Base-by-base conservation (phyloP, 2,888 invertebrate genomes). In the Lochmaea crataegi region DNA sequence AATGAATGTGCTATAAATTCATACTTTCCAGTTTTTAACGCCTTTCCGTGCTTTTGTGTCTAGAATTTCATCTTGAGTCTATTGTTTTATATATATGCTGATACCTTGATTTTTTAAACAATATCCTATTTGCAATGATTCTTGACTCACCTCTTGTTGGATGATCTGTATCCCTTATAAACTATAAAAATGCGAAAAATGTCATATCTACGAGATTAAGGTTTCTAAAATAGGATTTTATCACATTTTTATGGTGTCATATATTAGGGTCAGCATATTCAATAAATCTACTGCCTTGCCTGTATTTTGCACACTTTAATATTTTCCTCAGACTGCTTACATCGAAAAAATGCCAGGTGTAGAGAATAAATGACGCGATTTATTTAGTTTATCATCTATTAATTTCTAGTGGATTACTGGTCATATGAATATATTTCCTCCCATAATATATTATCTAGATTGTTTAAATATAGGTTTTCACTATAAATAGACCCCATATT, bases 171-270 rank as follows among this genome's bases (percentile, higher is more conserved):
- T 68, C 51, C 61, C 11, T 61, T 32, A 68, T 68, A 72, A 68
- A 68, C 48, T 68, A 72, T 72, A 68, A 72, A 68, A 61, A 41
- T 65, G 64, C 60, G 38, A 38, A 66, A 67, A 72, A 72, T 64
- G 57, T 68, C 68, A 58, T 64, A 64, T 72, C 61, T 56, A 61
- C 16, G 51, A 12, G 56, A 72, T 58, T 72, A 64, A 72, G 68
- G 72, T 58, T 58, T 57, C 63, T 72, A 72, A 72, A 72, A 72
- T 72, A 68, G 32, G 57, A 72, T 68, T 72, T 72, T 72, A 72
- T 68, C 68, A 64, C 68, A 51, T 38, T 68, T 68, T 68, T 68
- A 68, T 68, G 68, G 41, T 68, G 32, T 61, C 68, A 68, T 68
- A 68, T 61, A 68, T 68, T 68, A 68, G 61, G 68, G 68, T 68